Evolutionary conservation across 2,797 vertebrate species (phyloP).

Genomic region (Poecilia wingei): DNA sequence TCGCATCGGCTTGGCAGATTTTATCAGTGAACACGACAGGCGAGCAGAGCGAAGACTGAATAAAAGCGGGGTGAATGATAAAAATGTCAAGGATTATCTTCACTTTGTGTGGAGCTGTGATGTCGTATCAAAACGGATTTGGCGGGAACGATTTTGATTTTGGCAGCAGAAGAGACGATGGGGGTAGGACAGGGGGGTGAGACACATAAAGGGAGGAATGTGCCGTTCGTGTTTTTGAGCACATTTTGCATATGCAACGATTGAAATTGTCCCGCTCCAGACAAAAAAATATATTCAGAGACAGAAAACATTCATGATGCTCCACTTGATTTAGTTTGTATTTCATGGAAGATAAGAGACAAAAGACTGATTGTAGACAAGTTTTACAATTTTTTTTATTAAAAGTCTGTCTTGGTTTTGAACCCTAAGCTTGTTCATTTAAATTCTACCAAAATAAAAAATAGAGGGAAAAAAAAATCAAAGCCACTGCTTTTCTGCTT

Average conservation of each 20-base stretch:
- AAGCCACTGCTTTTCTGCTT: constrained; percentile 26
- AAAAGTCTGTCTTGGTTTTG: constrained; percentile 26
- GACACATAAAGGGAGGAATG: constrained; percentile 43
- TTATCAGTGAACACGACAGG: constrained; percentile 79
- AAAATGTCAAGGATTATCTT: constrained; percentile 80
- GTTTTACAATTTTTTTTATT: neutral
- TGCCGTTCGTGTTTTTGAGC: constrained; percentile 27
- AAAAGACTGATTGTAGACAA: constrained; percentile 3
- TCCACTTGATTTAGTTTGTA: constrained; percentile 5
- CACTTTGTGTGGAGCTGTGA: constrained; percentile 69
- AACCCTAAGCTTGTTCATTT: constrained; percentile 36
- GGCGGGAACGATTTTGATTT: constrained; percentile 76
- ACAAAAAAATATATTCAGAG: constrained; percentile 34
- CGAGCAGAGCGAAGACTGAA: constrained; percentile 63
- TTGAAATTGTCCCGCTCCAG: constrained; percentile 30
- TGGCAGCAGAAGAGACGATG: constrained; percentile 63
- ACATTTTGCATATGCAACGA: constrained; percentile 31
- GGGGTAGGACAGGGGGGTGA: constrained; percentile 9
- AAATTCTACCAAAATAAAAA: constrained; percentile 21
- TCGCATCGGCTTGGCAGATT: constrained; percentile 74
- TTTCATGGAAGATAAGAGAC: constrained; percentile 10
- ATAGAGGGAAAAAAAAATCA: constrained; percentile 34
- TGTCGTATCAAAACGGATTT: constrained; percentile 81
- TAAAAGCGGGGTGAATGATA: constrained; percentile 74
- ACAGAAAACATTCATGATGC: constrained; percentile 14